A percentile compares a stretch with the other conserved stretches of the same genome.
phyloP scores from a whole-genome alignment of 2,113 vertebrate genomes.

The Scomber scombrus region DNA sequence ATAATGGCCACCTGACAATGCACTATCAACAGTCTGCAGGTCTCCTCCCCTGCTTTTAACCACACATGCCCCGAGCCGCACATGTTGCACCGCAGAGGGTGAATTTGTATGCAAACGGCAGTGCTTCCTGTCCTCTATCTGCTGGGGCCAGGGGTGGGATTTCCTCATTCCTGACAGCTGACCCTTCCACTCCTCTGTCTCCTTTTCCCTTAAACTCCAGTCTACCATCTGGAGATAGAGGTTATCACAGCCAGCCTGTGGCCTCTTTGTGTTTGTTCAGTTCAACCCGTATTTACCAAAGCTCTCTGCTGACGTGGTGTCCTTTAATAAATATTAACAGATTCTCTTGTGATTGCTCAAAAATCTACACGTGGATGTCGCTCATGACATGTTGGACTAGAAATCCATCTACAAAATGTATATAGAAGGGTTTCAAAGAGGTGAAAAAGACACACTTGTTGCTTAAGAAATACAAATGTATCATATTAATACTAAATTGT shows the following conservation, averaged over 20 bases:
- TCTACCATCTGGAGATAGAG: slow-evolving; percentile 67
- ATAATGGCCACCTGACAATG: slow-evolving; percentile 62
- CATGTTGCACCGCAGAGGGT: slow-evolving; percentile 34
- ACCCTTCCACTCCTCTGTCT: slow-evolving; percentile 62
- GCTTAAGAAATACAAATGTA: too few species aligned
- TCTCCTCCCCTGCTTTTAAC: slow-evolving; percentile 56
- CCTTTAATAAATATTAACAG: slow-evolving; percentile 29
- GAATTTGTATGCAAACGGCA: slow-evolving; percentile 69
- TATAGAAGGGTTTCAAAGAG: background rate
- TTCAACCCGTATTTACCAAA: slow-evolving; percentile 31
- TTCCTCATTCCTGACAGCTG: slow-evolving; percentile 78
- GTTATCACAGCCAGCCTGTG: slow-evolving; percentile 58
- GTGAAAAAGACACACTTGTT: background rate
- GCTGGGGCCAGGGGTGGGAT: slow-evolving; percentile 72
- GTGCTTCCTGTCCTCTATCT: slow-evolving; percentile 75
- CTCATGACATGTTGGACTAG: background rate
- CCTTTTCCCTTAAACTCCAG: slow-evolving; percentile 48
- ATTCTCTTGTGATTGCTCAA: slow-evolving; percentile 13
- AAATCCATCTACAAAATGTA: background rate
- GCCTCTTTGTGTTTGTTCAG: slow-evolving; percentile 48
- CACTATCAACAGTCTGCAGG: slow-evolving; percentile 59
- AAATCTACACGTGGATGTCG: slow-evolving; percentile 4
- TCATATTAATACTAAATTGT: too few species aligned
- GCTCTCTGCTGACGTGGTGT: slow-evolving; percentile 16
- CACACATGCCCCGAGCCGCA: slow-evolving; percentile 48